Base-by-base conservation (phyloP, 2,113 vertebrate species). In the Malurus cyaneus region DNA sequence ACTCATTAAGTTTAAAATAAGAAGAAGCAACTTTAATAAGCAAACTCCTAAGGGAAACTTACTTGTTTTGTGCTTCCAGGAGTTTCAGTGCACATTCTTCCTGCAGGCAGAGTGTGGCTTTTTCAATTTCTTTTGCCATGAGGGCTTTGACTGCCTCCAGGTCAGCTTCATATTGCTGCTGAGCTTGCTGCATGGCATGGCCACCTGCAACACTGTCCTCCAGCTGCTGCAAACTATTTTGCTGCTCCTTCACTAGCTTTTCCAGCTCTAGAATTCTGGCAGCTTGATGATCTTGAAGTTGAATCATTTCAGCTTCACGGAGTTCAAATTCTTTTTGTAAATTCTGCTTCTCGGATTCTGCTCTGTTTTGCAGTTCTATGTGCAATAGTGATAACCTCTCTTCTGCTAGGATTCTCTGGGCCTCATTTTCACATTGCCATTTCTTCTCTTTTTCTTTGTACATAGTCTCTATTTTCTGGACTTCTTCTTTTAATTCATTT, bases 1-100 rank as follows among this genome's bases (percentile, higher is more conserved):
- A 31, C 32, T 49, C 18, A 4, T 2, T 8, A 54, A 31, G 5
- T 32, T 39, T 14, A 77, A 92, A 85, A 39, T 15, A 72, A 73
- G 24, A 31, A 65, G 73, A 60, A 81, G 5, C 14, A 82, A 31
- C 41, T 25, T 5, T 8, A 59, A 6, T 8, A 14, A 89, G 41
- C 15, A 5, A 56, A 61, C 9, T 15, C 26, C 2, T 32, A 41
- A 62, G 5, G 8, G 7, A 39, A 81, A 66, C 96, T 94, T 47
- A 99, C 99, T 98, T 98, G 64, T 91, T 96, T 82, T 97, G 97
- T 29, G 97, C 97, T 88, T 98, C 97, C 86, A 29, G 81, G 41
- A 99, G 95, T 89, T 95, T 98, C 62, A 94, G 89, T 7, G 98
- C 96, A 19, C 94, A 95, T 73, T 98, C 98, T 61, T 98, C 97